Base-by-base conservation (phyloP, 2,113 vertebrate genomes). In the Vimba vimba region DNA sequence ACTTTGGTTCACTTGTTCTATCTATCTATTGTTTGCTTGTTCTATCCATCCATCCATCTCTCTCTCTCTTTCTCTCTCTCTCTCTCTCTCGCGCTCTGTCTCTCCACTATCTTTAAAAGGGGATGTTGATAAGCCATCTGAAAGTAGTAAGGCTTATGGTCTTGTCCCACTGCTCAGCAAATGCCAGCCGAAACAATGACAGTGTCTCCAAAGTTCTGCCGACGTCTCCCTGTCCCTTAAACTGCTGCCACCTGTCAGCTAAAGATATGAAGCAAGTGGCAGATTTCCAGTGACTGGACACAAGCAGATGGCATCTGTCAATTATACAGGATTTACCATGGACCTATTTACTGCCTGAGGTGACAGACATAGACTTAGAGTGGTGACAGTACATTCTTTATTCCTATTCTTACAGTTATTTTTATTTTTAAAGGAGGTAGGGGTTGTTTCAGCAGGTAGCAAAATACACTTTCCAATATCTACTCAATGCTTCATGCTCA, bases 231-330 rank as follows among this genome's bases (percentile, higher is more conserved):
- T 90, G 96, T 94, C 12, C 97, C 97, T 0, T 97, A 98, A 86
- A 98, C 96, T 1, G 93, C 96, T 91, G 96, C 95, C 88, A 97
- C 97, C 30, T 99, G 98, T 92, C 97, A 99, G 93, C 94, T 97
- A 87, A 97, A 98, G 95, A 99, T 99, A 95, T 98, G 97, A 94
- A 98, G 97, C 4, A 97, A 98, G 91, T 98, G 97, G 97, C 97
- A 98, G 92, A 96, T 97, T 90, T 95, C 95, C 89, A 95, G 95
- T 0, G 97, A 98, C 86, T 99, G 97, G 97, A 98, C 94, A 83
- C 91, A 95, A 83, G 97, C 98, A 93, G 91, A 95, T 95, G 86
- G 66, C 88, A 66, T 88, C 82, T 81, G 66, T 89, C 86, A 82
- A 73, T 79, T 87, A 27, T 33, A 62, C 21, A 36, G 75, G 71